Base-by-base conservation (phyloP, 2,113 vertebrate species). In the Bubo bubo region DNA sequence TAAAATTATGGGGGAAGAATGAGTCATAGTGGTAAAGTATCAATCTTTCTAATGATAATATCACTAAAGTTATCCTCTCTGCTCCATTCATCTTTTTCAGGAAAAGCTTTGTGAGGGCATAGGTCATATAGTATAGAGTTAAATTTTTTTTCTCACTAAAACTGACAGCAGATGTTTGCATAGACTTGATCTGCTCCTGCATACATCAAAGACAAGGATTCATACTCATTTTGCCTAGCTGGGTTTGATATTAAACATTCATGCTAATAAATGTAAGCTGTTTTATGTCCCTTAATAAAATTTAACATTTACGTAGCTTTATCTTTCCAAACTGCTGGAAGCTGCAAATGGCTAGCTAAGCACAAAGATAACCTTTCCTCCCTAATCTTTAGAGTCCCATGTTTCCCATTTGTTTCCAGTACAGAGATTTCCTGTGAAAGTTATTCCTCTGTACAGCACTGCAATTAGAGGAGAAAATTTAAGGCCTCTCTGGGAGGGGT, bases 331-430 rank as follows among this genome's bases (percentile, higher is more conserved):
- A 74, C 22, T 70, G 21, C 56, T 95, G 56, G 37, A 74, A 84
- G 14, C 47, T 84, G 56, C 27, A 81, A 95, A 97, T 68, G 24
- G 72, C 60, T 86, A 81, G 27, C 45, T 91, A 81, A 95, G 94
- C 35, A 86, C 22, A 84, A 80, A 81, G 79, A 89, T 86, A 94
- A 72, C 34, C 56, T 39, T 41, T 86, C 34, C 28, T 68, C 9
- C 81, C 70, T 87, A 79, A 95, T 80, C 47, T 86, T 74, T 30
- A 68, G 76, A 88, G 18, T 67, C 41, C 28, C 34, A 34, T 91
- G 53, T 19, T 94, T 94, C 49, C 34, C 24, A 53, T 82, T 83
- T 91, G 7, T 72, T 91, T 92, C 58, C 64, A 92, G 62, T 37
- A 63, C 43, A 91, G 72, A 94, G 39, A 84, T 86, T 89, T 84